Conservation (phyloP, 2,888 invertebrate genomes). For the Acanthosepion esculentum region DNA sequence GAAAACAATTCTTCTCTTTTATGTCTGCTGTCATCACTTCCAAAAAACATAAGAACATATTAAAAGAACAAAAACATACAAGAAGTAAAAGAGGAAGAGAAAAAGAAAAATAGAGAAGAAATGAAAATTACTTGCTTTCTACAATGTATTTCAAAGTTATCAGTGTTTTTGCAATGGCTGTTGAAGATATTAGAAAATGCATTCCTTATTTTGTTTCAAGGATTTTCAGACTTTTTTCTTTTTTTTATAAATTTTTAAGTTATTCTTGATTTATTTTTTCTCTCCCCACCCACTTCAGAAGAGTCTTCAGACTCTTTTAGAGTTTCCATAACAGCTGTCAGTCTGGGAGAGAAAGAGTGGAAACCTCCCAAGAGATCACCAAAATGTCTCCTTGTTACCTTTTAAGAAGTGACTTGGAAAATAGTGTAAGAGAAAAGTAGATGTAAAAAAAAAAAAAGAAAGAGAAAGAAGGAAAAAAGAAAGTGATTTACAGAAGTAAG, state of each 20-base stretch:
- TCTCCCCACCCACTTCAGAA: too few relatives aligned
- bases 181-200: background rate
- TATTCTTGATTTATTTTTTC: background rate
- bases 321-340: slow-evolving; percentile 33
- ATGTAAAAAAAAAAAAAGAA: background rate
- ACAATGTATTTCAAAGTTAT: background rate
- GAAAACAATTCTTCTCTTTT: background rate
- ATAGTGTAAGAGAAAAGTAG: background rate
- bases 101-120: background rate
- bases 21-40: background rate
- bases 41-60: background rate
- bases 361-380: slow-evolving; percentile 14
- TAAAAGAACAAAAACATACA: background rate
- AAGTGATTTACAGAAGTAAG: background rate
- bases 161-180: background rate
- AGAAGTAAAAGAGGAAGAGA: background rate
- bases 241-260: background rate
- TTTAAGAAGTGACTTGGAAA: slow-evolving; percentile 6
- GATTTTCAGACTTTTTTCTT: background rate
- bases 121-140: background rate
- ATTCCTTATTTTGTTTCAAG: background rate
- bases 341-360: background rate
- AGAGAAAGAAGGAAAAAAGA: background rate
- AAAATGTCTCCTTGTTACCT: slow-evolving; percentile 13
- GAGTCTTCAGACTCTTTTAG: background rate